Evolutionary conservation across 1,140 invertebrate species (phyloP).

Genomic region (Drosophila truncata): DNA sequence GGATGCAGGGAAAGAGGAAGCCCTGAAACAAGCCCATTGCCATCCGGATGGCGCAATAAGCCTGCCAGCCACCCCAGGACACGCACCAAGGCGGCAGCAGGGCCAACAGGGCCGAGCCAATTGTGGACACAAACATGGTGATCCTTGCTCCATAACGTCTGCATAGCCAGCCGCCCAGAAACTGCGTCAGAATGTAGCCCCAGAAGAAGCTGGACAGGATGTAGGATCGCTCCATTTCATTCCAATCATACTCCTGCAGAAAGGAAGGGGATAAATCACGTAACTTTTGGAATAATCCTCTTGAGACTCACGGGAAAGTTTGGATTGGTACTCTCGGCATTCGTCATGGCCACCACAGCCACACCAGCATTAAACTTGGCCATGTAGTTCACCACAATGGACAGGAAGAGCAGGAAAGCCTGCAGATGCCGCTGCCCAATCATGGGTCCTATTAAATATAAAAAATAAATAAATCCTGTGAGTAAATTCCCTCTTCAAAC

Average conservation of each 20-base stretch:
- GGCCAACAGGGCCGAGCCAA: constrained; percentile 85
- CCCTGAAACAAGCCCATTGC: constrained; percentile 92
- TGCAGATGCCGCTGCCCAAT: constrained; percentile 78
- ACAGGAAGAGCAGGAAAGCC: constrained; percentile 64
- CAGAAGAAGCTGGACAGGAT: constrained; percentile 89
- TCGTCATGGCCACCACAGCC: constrained; percentile 80
- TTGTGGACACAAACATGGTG: constrained; percentile 87
- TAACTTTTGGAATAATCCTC: too few relatives aligned
- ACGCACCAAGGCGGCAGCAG: constrained; percentile 85
- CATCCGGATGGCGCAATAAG: constrained; percentile 88
- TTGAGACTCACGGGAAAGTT: constrained; percentile 61
- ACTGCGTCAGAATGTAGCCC: constrained; percentile 86
- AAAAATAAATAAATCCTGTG: neutral
- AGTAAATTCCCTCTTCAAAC: neutral
- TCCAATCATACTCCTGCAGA: constrained; percentile 86
- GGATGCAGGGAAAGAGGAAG: constrained; percentile 91
- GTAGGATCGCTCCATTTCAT: constrained; percentile 86
- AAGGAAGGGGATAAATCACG: neutral
- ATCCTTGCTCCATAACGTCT: constrained; percentile 88
- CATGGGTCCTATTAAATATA: constrained; percentile 43
- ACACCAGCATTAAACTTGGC: constrained; percentile 71
- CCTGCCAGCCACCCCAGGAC: constrained; percentile 87
- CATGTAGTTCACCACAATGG: constrained; percentile 74
- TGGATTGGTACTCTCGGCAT: constrained; percentile 67
- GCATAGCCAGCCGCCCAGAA: constrained; percentile 90